These are phyloP conservation scores for Orthosia gracilis DNA, from an alignment of 2,888 invertebrate species.

Conservation along the genomic window DNA sequence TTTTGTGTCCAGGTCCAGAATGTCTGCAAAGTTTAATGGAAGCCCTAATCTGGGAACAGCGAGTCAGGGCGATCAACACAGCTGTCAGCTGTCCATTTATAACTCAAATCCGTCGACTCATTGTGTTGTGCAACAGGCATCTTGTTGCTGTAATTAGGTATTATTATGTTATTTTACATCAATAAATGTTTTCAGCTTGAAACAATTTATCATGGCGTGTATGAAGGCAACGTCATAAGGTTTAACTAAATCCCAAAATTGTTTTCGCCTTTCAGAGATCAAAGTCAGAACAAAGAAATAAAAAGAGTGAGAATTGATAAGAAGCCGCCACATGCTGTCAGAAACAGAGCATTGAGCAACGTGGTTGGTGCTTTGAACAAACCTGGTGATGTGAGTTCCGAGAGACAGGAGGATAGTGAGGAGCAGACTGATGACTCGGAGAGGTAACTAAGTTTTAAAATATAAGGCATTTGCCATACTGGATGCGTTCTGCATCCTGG, in stretches of 20 bases:
- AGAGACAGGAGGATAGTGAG: slow-evolving; percentile 80
- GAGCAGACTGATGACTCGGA: slow-evolving; percentile 84
- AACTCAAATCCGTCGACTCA: slow-evolving; percentile 94
- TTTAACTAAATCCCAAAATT: background rate
- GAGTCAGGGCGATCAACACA: slow-evolving; percentile 94
- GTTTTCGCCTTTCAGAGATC: slow-evolving; percentile 77
- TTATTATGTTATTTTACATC: slow-evolving; percentile 19
- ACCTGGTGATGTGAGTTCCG: slow-evolving; percentile 77
- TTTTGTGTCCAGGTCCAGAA: slow-evolving; percentile 80
- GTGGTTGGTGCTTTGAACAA: slow-evolving; percentile 83
- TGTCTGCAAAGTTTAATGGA: slow-evolving; percentile 85
- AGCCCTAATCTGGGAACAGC: slow-evolving; percentile 94
- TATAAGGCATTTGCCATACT: too few species aligned
- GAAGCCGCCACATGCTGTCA: slow-evolving; percentile 79
- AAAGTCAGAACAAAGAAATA: slow-evolving; percentile 79
- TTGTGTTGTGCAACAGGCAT: slow-evolving; percentile 96
- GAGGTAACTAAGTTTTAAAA: slow-evolving; percentile 74
- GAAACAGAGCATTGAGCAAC: slow-evolving; percentile 84
- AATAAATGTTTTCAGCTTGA: background rate
- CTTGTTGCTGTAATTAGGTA: slow-evolving; percentile 94
- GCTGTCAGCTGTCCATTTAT: slow-evolving; percentile 96
- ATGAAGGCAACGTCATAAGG: background rate
- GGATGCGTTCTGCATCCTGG: too few species aligned
- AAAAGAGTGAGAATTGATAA: slow-evolving; percentile 82
- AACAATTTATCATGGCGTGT: fast-evolving